A percentile compares a stretch with the other conserved stretches of the same genome.
Evolutionary conservation across 2,888 invertebrate species (phyloP).

Genomic region (Tinea trinotella): DNA sequence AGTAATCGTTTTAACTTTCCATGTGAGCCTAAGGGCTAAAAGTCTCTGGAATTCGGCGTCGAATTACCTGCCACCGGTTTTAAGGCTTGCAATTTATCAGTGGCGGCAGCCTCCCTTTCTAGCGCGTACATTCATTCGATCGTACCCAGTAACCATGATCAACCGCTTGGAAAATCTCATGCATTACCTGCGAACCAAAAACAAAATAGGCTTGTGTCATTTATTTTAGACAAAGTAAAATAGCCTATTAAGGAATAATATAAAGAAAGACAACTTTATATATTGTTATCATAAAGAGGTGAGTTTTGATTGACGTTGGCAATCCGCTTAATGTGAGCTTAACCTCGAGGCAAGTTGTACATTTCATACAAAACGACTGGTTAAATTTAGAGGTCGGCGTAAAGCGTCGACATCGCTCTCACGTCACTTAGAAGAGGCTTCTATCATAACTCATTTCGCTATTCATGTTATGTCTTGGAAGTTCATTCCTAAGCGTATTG

Average conservation of each 20-base stretch:
- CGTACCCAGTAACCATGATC: constrained; percentile 6
- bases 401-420: constrained; percentile 68
- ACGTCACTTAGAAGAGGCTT: constrained; percentile 64
- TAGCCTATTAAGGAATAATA: background rate
- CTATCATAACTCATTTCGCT: constrained; percentile 68
- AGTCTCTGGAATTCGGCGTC: constrained; percentile 57
- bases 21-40: constrained; percentile 36
- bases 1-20: constrained; percentile 67
- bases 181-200: constrained; percentile 6
- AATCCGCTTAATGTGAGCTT: constrained; percentile 72
- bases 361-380: constrained; percentile 60
- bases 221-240: background rate
- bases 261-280: background rate
- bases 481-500: constrained; percentile 39
- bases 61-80: constrained; percentile 76
- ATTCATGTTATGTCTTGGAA: constrained; percentile 68
- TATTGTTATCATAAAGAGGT: constrained; percentile 38
- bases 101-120: constrained; percentile 26
- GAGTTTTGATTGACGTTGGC: constrained; percentile 67
- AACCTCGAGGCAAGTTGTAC: constrained; percentile 67
- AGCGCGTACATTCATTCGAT: background rate
- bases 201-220: background rate
- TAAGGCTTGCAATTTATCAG: constrained; percentile 77
- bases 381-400: constrained; percentile 68
- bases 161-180: constrained; percentile 7